Evolutionary conservation across 30 jellyfish, hydroid and myxozoan genomes (phyloP).

Genomic region (Cassiopea andromeda): DNA sequence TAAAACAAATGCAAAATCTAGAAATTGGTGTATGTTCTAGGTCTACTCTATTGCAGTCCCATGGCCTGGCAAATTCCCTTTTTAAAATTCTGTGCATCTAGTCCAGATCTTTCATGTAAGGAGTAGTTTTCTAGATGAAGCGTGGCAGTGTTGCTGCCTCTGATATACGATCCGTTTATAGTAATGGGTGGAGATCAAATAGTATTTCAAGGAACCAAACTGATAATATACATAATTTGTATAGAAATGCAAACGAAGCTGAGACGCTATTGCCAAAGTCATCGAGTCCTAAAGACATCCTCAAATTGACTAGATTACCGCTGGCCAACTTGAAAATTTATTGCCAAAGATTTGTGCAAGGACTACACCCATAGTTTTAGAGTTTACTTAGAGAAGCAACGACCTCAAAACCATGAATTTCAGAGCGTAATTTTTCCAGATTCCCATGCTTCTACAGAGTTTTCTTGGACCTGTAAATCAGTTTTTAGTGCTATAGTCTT

Average conservation of each 20-base stretch:
- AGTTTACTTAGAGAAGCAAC: background rate
- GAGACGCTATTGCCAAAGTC: conserved; percentile 91
- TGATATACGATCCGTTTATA: background rate
- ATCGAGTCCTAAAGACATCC: conserved; percentile 90
- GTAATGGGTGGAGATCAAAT: conserved; percentile 51
- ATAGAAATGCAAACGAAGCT: conserved; percentile 77
- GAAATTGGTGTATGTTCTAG: too few relatives aligned
- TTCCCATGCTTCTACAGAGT: too few relatives aligned
- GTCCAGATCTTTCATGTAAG: conserved; percentile 3
- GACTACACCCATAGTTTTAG: background rate
- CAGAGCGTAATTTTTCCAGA: too few relatives aligned
- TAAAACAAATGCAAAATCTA: too few relatives aligned
- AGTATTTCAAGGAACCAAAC: conserved; percentile 57
- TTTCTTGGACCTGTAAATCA: too few relatives aligned
- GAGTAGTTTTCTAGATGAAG: background rate
- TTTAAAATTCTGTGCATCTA: background rate
- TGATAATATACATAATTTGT: conserved; percentile 74
- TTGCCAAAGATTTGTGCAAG: conserved; percentile 71
- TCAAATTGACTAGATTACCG: conserved; percentile 82
- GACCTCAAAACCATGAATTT: too few relatives aligned
- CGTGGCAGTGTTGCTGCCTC: background rate
- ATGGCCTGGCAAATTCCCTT: background rate
- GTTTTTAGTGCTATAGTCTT: too few relatives aligned
- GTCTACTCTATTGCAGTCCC: too few relatives aligned
- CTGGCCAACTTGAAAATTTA: conserved; percentile 91